Conservation (phyloP, 2,797 vertebrate genomes). For the Rhynchonycteris naso region DNA sequence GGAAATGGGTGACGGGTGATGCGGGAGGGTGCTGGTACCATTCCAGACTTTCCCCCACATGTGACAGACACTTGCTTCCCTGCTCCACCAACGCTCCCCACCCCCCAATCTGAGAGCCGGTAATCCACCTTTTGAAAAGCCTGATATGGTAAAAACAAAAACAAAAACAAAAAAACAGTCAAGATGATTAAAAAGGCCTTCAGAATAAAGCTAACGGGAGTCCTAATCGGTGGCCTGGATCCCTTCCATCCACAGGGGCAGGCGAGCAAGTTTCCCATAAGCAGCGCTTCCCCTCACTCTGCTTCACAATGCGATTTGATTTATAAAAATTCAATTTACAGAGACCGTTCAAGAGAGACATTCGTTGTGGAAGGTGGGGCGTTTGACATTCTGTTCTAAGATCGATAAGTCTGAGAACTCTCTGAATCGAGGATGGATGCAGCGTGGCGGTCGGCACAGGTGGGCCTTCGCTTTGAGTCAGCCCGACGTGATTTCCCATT, state of each 20-base stretch:
- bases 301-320: conserved; percentile 53
- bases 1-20: not conserved
- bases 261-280: not conserved
- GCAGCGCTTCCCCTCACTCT: not conserved
- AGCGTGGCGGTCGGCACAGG: accelerated
- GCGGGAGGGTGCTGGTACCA: no score
- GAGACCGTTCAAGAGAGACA: conserved; percentile 64
- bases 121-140: accelerated
- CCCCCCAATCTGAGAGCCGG: not conserved
- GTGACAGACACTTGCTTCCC: not conserved
- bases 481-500: not conserved
- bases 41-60: not conserved
- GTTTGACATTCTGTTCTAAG: conserved; percentile 50
- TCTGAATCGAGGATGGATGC: not conserved
- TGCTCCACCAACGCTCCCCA: accelerated
- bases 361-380: conserved; percentile 57
- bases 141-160: no score
- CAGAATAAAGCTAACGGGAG: accelerated
- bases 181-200: not conserved
- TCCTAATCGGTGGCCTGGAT: accelerated
- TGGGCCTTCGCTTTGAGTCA: accelerated
- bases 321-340: conserved; percentile 75
- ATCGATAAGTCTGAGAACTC: conserved; percentile 44
- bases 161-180: not conserved
- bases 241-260: not conserved